These are phyloP conservation scores for Triplophysa siluroides DNA, from an alignment of 2,113 vertebrate genomes.

Conservation along the genomic window DNA sequence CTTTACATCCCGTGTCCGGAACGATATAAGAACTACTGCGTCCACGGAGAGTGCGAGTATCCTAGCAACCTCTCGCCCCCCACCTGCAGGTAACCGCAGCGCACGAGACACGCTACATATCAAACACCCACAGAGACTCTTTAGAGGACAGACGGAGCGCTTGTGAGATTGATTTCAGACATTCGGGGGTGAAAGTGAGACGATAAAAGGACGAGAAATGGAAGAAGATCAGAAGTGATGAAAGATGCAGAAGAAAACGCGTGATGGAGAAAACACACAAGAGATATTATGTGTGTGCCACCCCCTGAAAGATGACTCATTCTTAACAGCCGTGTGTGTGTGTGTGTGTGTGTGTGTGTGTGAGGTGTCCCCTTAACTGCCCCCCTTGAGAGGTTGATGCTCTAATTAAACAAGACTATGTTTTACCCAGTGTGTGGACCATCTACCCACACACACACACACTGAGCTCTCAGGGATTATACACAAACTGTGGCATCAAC, in stretches of 20 bases:
- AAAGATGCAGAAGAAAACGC: constrained; percentile 8
- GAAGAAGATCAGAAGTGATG: constrained; percentile 19
- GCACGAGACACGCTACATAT: constrained; percentile 25
- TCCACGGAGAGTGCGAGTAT: constrained; percentile 96
- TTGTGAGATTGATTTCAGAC: constrained; percentile 9
- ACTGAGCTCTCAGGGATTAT: background rate
- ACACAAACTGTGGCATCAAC: constrained; percentile 9
- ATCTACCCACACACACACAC: background rate
- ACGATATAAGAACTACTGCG: constrained; percentile 91
- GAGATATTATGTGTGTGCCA: background rate
- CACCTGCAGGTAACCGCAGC: constrained; percentile 88
- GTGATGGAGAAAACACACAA: constrained; percentile 6
- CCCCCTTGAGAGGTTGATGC: constrained; percentile 18
- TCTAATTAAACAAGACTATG: constrained; percentile 32
- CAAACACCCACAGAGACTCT: constrained; percentile 7
- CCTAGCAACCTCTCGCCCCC: constrained; percentile 86
- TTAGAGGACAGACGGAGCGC: background rate
- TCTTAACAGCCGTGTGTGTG: constrained; percentile 22
- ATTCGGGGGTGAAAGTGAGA: background rate
- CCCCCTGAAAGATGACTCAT: constrained; percentile 1
- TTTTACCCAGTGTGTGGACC: constrained; percentile 20
- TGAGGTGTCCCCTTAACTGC: constrained; percentile 23
- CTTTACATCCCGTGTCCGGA: constrained; percentile 94
- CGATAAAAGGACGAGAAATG: background rate
- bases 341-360: constrained; percentile 17